A percentile compares a stretch with the other conserved stretches of the same genome.
These are phyloP conservation scores for Megalonaias nervosa DNA, from an alignment of 1,140 invertebrate species.

Conservation along the genomic window DNA sequence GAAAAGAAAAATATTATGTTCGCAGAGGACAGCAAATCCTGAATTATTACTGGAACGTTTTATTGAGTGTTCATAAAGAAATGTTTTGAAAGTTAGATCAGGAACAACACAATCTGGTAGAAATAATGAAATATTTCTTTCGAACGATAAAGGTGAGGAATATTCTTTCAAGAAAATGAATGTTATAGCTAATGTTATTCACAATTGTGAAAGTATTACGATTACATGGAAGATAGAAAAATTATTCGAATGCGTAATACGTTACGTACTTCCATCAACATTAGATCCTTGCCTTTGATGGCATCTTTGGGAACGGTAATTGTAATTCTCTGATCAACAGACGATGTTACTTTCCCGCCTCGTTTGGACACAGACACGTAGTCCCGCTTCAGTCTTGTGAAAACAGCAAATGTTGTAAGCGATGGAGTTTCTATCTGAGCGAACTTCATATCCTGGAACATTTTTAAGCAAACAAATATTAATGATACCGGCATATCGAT, in stretches of 20 bases:
- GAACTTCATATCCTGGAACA: conserved; percentile 63
- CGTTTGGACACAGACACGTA: conserved; percentile 54
- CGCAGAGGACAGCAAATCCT: neutral
- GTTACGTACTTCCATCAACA: conserved; percentile 60
- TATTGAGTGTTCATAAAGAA: neutral
- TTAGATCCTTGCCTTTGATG: conserved; percentile 54
- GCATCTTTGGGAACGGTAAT: conserved; percentile 54
- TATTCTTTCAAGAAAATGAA: too few species aligned
- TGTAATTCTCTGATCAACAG: conserved; percentile 63
- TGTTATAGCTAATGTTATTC: too few species aligned
- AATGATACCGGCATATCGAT: neutral
- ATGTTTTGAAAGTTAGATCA: neutral
- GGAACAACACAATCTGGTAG: too few species aligned
- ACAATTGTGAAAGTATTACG: too few species aligned
- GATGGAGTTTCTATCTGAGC: conserved; percentile 59
- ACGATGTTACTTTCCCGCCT: conserved; percentile 56
- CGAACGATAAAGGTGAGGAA: too few species aligned
- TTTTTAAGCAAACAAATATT: neutral
- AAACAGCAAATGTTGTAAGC: conserved; percentile 56
- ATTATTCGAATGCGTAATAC: too few species aligned
- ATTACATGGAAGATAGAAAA: too few species aligned
- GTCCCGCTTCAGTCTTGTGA: conserved; percentile 65
- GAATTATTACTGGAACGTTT: neutral
- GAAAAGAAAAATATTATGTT: too few species aligned
- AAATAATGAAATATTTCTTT: too few species aligned